Base-by-base conservation (phyloP, 1,140 invertebrate species). In the Euwallacea similis region DNA sequence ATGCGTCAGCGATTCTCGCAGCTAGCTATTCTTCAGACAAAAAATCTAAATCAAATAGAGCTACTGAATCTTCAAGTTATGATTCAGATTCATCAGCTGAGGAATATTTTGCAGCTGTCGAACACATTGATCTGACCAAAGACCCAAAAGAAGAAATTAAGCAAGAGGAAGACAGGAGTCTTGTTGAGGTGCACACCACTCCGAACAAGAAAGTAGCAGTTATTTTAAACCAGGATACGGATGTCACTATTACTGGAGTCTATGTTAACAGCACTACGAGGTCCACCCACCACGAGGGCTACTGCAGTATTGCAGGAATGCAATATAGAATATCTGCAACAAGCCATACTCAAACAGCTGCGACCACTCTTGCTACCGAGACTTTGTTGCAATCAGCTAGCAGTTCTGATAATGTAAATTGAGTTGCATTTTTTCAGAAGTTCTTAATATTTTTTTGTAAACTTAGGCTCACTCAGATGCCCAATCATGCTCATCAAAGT, bases 1-100 rank as follows among this genome's bases (percentile, higher is more conserved):
- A 97, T 82, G 95, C 95, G 8, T 92, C 92, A 8, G 95, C 95
- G 11, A 97, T 97, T 74, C 84, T 97, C 72, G 93, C 94, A 2
- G 94, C 94, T 16, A 95, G 92, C 70, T 96, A 96, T 79, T 89
- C 87, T 4, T 83, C 85, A 46, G 94, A 96, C 79, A 92, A 92
- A 80, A 85, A 87, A 21, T 84, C 86, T 73, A 85, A 84, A 15
- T 85, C 76, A 84, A 84, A 7, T 85, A 86, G 61, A 85, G 85
- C 33, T 83, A 79, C 0, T 76, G 84, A 41, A 84, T 84, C 8
- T 85, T 82, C 70, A 81, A 83, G 74, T 84, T 83, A 78, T 21
- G 87, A 85, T 64, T 86, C 86, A 65, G 86, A 87, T 55, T 83
- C 83, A 59, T 84, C 83, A 13, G 82, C 83, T 56, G 82, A 75